These are phyloP conservation scores for Cephalopholis sonnerati DNA, from an alignment of 2,113 vertebrate genomes.

Conservation along the genomic window DNA sequence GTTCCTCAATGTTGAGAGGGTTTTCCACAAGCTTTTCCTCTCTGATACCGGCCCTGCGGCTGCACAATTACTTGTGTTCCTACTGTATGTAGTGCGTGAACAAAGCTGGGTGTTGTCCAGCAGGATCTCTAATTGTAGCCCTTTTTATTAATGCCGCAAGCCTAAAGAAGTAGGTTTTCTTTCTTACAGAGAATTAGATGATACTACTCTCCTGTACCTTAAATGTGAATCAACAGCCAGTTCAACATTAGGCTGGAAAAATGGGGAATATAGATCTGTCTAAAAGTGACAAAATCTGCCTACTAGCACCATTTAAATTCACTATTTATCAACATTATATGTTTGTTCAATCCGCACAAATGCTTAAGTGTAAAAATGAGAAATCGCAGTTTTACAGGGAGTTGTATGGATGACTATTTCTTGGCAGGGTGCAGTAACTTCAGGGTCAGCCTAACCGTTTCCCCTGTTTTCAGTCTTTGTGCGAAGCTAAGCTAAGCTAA, in stretches of 20 bases:
- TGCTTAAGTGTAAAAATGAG: neutral
- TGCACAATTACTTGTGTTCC: constrained; percentile 33
- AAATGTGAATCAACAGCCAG: neutral
- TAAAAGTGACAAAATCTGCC: neutral
- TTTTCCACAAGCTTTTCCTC: constrained; percentile 55
- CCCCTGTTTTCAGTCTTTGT: neutral
- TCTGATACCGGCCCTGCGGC: constrained; percentile 11
- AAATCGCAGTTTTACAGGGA: neutral
- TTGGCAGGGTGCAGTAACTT: neutral
- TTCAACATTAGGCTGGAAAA: neutral
- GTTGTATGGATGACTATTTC: neutral
- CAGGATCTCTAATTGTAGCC: constrained; percentile 4
- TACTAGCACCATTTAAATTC: neutral
- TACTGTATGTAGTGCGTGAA: constrained; percentile 12
- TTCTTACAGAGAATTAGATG: neutral
- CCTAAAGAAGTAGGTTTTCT: neutral
- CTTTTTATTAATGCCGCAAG: neutral
- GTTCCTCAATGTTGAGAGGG: constrained; percentile 38
- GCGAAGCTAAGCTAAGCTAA: constrained; percentile 1
- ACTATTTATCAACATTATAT: neutral
- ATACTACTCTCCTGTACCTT: neutral
- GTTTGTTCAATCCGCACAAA: neutral
- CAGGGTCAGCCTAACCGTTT: neutral
- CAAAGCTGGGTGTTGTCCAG: constrained; percentile 39
- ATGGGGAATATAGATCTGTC: too few species aligned